A percentile compares a stretch with the other conserved stretches of the same genome.
phyloP scores from a whole-genome alignment of 2,888 invertebrate species.

The Cepaea hortensis region DNA sequence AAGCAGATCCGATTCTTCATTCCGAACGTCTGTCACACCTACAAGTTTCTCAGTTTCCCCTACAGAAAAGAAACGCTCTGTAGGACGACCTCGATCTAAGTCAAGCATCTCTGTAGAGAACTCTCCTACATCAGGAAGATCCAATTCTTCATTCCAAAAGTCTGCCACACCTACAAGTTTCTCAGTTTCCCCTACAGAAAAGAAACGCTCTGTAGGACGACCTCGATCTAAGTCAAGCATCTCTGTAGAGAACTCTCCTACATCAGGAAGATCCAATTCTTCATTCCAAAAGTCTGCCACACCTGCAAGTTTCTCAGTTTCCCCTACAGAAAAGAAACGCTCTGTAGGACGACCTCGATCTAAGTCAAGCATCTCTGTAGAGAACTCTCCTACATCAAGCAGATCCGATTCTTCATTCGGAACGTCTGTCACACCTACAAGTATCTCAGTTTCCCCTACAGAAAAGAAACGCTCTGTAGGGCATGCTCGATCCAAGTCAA shows the following conservation, averaged over 20 bases:
- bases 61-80: too few species aligned
- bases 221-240: too few species aligned
- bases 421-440: background rate
- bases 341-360: too few species aligned
- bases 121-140: too few species aligned
- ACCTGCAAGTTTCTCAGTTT: background rate
- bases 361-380: constrained; percentile 1
- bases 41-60: background rate
- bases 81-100: too few species aligned
- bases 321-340: too few species aligned
- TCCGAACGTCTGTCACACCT: background rate
- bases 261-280: background rate
- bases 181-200: too few species aligned
- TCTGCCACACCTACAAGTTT: too few species aligned
- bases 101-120: too few species aligned
- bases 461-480: background rate
- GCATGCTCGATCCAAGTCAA: background rate
- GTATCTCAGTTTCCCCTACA: background rate
- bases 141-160: too few species aligned
- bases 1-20: background rate
- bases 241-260: too few species aligned
- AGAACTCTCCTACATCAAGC: constrained; percentile 15
- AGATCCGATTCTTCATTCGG: background rate
- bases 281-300: constrained; percentile 32
- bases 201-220: too few species aligned